Evolutionary conservation across 2,888 invertebrate genomes (phyloP), one percentile per base, ranked within the genome.

Genomic region (Harpalus rubripes): DNA sequence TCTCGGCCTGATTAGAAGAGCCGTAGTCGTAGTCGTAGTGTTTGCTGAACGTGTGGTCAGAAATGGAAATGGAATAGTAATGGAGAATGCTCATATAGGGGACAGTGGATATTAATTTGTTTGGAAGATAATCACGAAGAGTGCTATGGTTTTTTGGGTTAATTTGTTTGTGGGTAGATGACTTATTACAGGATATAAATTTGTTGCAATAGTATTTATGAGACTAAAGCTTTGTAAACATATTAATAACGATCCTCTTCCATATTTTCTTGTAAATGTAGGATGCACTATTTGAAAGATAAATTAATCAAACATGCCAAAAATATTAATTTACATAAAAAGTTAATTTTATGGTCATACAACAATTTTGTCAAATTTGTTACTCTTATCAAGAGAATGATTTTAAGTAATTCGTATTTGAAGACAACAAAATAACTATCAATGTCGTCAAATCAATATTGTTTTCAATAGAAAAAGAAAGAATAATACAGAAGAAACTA

Each of bases 1-100:
- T 74, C 52, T 52, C 52, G 18, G 18, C 18, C 78, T 78, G 78
- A 78, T 78, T 78, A 78, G 78, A 76, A 78, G 58, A 78, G 58
- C 56, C 58, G 26, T 58, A 26, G 68, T 32, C 32, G 32, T 44
- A 74, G 16, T 32, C 32, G 32, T 44, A 74, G 16, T 74, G 72
- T 74, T 74, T 74, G 41, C 16, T 44, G 72, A 74, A 74, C 72
- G 72, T 74, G 72, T 74, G 72, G 68, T 16, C 44, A 41, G 16
- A 74, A 68, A 74, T 44, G 41, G 44, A 44, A 74, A 74, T 74
- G 72, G 72, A 44, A 44, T 74, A 74, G 44, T 74, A 44, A 74
- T 74, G 44, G 72, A 32, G 16, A 74, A 41, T 74, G 72, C 15
- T 18, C 72, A 74, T 74, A 74, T 72, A 16, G 18, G 16, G 72